phyloP scores from a whole-genome alignment of 2,113 vertebrate species.

The Vulpes vulpes region DNA sequence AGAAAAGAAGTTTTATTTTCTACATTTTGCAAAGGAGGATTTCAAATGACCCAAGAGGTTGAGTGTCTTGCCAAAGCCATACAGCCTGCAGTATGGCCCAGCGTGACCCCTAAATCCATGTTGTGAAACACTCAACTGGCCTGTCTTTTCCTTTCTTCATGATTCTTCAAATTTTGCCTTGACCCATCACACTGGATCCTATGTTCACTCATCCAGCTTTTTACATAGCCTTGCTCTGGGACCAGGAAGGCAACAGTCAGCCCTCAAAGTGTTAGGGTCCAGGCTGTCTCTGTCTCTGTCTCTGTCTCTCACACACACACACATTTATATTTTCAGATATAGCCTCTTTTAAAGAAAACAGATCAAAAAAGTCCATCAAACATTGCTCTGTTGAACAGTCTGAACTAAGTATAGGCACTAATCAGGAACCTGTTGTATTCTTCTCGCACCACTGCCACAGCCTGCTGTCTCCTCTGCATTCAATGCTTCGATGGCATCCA shows the following conservation, averaged over 20 bases:
- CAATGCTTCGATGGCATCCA: too few relatives aligned
- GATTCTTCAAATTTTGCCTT: neutral
- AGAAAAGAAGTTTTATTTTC: neutral
- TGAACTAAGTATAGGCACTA: neutral
- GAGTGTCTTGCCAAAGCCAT: neutral
- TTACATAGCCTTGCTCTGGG: neutral
- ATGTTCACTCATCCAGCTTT: neutral
- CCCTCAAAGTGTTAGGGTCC: neutral
- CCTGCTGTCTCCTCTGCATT: too few relatives aligned
- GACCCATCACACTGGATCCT: too few relatives aligned
- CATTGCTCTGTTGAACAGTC: neutral
- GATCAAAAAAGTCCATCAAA: neutral
- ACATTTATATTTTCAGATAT: neutral
- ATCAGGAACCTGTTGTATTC: neutral
- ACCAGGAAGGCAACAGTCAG: rapidly evolving
- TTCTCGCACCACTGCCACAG: neutral
- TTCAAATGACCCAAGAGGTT: neutral
- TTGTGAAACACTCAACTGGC: rapidly evolving
- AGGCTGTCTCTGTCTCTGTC: neutral
- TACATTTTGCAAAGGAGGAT: neutral
- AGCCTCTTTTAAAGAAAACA: neutral
- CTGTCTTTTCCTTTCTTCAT: neutral
- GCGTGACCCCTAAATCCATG: neutral
- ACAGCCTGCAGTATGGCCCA: rapidly evolving
- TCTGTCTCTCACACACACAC: neutral